These are phyloP conservation scores for Anseranas semipalmata DNA, from an alignment of 2,113 vertebrate genomes.

Conservation along the genomic window DNA sequence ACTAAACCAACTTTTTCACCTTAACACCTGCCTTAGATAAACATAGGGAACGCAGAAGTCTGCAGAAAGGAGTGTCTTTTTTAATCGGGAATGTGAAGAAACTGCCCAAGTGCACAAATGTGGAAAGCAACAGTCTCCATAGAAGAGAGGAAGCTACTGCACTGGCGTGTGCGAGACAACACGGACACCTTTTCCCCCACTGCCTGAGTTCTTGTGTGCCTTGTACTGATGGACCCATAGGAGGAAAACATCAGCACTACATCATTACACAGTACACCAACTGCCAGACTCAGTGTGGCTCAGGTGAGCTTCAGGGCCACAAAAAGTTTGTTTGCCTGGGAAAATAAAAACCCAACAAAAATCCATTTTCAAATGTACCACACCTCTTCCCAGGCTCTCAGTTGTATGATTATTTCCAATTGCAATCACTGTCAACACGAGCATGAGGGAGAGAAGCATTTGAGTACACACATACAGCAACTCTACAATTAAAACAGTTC, in stretches of 20 bases:
- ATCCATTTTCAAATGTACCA: background rate
- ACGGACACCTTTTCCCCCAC: background rate
- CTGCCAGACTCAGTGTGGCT: background rate
- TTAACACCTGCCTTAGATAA: background rate
- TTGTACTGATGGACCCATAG: background rate
- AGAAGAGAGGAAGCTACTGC: background rate
- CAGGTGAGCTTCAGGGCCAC: background rate
- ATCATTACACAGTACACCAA: accelerated
- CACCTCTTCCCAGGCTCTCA: background rate
- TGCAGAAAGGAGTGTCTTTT: background rate
- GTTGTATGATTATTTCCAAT: background rate
- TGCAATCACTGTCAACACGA: background rate
- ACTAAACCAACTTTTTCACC: background rate
- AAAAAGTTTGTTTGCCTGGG: background rate
- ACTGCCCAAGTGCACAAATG: background rate
- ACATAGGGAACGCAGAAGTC: background rate
- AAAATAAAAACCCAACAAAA: background rate
- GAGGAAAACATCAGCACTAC: background rate
- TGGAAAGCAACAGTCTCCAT: background rate
- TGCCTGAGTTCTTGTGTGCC: background rate
- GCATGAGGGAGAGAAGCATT: background rate
- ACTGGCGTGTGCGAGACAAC: background rate
- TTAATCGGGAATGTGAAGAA: background rate
- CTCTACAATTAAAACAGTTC: background rate
- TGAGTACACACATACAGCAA: accelerated